Base-by-base conservation (phyloP, 2,888 invertebrate genomes). In the Seira musarum region DNA sequence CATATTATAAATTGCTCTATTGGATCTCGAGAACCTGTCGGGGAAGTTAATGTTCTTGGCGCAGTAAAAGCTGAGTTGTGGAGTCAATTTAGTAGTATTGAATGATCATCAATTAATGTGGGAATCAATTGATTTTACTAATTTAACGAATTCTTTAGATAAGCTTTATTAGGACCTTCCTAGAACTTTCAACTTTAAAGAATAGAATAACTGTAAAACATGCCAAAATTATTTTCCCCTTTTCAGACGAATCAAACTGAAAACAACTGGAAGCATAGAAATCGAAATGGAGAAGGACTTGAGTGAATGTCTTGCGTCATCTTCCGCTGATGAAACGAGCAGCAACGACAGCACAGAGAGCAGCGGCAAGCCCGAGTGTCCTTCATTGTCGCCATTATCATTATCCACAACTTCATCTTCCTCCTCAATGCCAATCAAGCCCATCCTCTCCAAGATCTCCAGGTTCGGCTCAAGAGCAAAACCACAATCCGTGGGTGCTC, bases 401-500 rank as follows among this genome's bases (percentile, higher is more conserved):
- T 40, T 13, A 5, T 67, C 60, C 13, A 60, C 60, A n/a, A 5
- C 65, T 35, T 70, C 63, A 1, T 63, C 69, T 1, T 30, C 67
- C 6, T 22, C 67, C 8, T 63, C 76, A 6, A 21, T 60, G 10
- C n/a, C 67, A 1, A 8, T 66, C 73, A 2, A 2, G 57, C 13
- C 40, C 75, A n/a, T 10, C 61, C 13, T 61, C 76, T 63, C 17
- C 76, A 69, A 13, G 30, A 5, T 60, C 74, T 1, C 0, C 53
- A 8, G 10, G 21, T 25, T 21, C 53, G 2, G 17, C 60, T 21
- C 8, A 15, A 49, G 6, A 8, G 2, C 60, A 60, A 60, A 60
- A 25, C 83, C 84, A 90, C 69, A 91, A 91, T 86, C 91, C 91
- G 5, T 91, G 91, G 91, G 90, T 90, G 71, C 87, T 90, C 35